Conservation (phyloP, 2,113 vertebrate genomes). For the Callipepla californica region DNA sequence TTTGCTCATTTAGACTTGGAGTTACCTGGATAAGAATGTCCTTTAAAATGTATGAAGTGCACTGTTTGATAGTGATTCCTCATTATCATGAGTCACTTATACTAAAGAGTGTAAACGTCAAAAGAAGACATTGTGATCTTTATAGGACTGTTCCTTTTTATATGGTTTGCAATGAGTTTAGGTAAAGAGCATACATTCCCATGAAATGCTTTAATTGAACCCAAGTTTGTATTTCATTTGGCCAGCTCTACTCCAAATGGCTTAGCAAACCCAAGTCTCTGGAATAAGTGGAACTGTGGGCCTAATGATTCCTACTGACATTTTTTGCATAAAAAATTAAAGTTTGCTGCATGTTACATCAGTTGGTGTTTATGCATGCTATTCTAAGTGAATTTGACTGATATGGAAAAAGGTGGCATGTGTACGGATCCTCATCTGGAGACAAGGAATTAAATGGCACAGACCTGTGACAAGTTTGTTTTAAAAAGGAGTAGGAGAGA, state of each 20-base stretch:
- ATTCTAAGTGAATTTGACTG: background rate
- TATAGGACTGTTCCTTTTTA: background rate
- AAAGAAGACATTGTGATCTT: background rate
- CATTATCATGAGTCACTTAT: background rate
- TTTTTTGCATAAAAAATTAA: background rate
- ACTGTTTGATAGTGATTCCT: background rate
- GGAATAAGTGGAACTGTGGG: background rate
- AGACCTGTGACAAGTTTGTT: background rate
- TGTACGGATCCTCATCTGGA: background rate
- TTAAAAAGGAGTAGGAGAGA: background rate
- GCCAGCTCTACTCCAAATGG: background rate
- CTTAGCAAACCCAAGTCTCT: background rate
- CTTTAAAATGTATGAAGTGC: background rate
- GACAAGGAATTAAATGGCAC: background rate
- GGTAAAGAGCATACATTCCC: background rate
- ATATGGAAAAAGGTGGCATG: background rate
- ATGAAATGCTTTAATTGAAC: background rate
- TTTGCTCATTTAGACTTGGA: background rate
- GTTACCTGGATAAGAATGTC: background rate
- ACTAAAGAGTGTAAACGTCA: background rate
- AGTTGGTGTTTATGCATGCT: background rate
- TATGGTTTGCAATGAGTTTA: background rate
- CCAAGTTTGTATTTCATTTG: background rate
- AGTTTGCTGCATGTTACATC: background rate
- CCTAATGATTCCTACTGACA: background rate